phyloP scores from a whole-genome alignment of 2,113 vertebrate species.

The Hippoglossus stenolepis region DNA sequence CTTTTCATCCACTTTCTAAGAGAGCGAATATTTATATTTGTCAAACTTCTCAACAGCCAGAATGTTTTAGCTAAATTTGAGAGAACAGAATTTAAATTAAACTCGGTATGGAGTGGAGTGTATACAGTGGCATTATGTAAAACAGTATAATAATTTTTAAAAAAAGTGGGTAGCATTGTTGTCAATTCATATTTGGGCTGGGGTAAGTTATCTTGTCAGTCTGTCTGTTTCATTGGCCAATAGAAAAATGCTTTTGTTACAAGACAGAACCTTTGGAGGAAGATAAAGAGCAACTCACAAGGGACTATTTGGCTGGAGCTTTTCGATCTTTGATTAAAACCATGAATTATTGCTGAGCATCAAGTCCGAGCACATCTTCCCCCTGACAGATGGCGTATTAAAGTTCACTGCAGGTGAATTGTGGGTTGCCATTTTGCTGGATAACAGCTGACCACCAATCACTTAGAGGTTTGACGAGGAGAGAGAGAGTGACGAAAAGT shows the following conservation, averaged over 20 bases:
- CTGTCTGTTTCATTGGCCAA: too few relatives aligned
- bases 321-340: conserved; percentile 49
- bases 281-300: conserved; percentile 20
- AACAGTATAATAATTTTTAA: too few relatives aligned
- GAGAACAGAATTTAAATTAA: too few relatives aligned
- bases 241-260: not conserved
- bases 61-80: too few relatives aligned
- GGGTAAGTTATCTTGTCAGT: too few relatives aligned
- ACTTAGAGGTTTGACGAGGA: conserved; percentile 47
- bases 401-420: conserved; percentile 58
- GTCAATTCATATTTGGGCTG: too few relatives aligned
- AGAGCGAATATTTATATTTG: too few relatives aligned
- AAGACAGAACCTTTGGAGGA: not conserved
- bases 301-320: conserved; percentile 8
- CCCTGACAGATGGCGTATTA: conserved; percentile 61
- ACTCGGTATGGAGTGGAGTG: too few relatives aligned
- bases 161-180: too few relatives aligned
- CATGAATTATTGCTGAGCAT: conserved; percentile 44
- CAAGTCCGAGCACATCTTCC: conserved; percentile 48
- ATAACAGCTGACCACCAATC: conserved; percentile 67
- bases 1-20: too few relatives aligned
- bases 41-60: too few relatives aligned
- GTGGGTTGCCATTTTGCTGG: conserved; percentile 60
- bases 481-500: conserved; percentile 51
- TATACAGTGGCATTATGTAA: too few relatives aligned